Conservation (phyloP, 2,113 vertebrate species). For the Leiothrix lutea region DNA sequence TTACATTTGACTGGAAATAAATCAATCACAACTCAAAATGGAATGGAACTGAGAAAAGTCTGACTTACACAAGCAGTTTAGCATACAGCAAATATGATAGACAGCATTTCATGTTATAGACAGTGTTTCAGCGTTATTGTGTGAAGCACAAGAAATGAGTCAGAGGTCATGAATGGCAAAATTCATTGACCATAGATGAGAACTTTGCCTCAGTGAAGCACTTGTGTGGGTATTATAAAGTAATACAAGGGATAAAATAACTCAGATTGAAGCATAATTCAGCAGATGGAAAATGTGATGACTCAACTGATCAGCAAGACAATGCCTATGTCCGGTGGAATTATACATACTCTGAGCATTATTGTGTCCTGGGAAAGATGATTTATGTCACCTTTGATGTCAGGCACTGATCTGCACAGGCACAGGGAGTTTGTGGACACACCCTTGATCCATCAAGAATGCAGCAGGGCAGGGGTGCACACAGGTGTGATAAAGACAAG, state of each 20-base stretch:
- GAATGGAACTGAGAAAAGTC: neutral
- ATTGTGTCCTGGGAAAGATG: neutral
- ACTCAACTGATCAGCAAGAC: neutral
- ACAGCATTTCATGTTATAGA: neutral
- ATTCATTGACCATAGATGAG: neutral
- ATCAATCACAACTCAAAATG: neutral
- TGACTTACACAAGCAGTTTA: neutral
- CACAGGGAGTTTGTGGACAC: neutral
- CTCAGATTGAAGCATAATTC: slow-evolving; percentile 21
- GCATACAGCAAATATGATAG: neutral
- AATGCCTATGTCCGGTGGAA: neutral
- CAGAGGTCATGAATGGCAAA: neutral
- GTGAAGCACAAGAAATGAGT: neutral
- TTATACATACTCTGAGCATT: neutral
- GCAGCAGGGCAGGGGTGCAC: neutral
- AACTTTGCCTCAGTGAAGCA: neutral
- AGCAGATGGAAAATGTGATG: slow-evolving; percentile 7
- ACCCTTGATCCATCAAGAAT: neutral
- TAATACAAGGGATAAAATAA: neutral
- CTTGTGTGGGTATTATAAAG: neutral
- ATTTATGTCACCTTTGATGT: neutral
- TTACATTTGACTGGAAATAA: neutral
- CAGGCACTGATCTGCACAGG: neutral
- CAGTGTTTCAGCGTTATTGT: neutral
- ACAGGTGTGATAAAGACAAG: neutral